phyloP scores from a whole-genome alignment of 2,113 vertebrate genomes.

The Abramis brama region DNA sequence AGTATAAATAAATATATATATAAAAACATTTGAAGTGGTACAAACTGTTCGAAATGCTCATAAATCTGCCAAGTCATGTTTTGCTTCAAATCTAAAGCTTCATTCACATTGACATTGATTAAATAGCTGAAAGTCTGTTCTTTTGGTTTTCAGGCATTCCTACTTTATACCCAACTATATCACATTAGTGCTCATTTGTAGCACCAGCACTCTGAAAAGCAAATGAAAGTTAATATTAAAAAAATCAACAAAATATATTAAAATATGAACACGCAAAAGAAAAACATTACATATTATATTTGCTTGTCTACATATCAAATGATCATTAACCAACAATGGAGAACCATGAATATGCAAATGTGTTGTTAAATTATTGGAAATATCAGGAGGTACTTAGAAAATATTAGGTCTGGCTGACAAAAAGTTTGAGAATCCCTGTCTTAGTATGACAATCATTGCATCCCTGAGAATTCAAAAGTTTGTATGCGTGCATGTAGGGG shows the following conservation, averaged over 20 bases:
- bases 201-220: not conserved
- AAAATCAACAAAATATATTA: not conserved
- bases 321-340: not conserved
- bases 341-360: not conserved
- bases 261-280: not conserved
- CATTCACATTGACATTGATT: not conserved
- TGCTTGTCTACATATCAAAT: not conserved
- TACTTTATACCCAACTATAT: not conserved
- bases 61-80: not conserved
- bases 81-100: not conserved
- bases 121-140: not conserved
- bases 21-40: not conserved
- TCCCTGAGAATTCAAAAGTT: not conserved
- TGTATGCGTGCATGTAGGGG: not conserved
- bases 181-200: not conserved
- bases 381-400: not conserved
- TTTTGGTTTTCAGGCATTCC: not conserved
- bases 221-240: not conserved
- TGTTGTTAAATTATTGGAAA: not conserved
- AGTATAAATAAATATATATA: too few species aligned
- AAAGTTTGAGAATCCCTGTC: not conserved
- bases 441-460: not conserved
- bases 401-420: not conserved
- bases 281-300: not conserved
- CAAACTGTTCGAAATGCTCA: not conserved